Evolutionary conservation across 1,140 invertebrate genomes (phyloP), one percentile per base, ranked within the genome.

Genomic region (Pseudomyrmex sp.): DNA sequence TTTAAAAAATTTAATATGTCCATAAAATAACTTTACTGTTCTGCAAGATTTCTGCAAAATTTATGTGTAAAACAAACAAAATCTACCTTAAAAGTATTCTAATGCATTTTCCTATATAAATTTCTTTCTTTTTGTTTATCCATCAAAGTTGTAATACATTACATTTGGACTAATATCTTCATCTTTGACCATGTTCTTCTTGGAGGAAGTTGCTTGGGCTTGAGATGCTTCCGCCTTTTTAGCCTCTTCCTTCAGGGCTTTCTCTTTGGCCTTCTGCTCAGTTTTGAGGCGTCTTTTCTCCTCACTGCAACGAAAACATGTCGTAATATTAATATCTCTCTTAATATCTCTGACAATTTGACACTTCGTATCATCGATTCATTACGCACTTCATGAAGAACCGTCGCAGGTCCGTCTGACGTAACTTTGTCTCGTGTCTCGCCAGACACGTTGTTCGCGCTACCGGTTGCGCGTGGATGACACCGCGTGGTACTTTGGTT

Each of bases 91-190:
- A 35, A 5, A 5, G 5, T 35, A 35, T 35, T 35, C 35, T 35
- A 35, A 35, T 35, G 35, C 35, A 7, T 35, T 35, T 7, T 4
- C 7, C 46, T 23, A 18, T 5, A 44, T 77, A 56, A 77, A 56
- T 77, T 23, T 15, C 5, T 35, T 0, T 35, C 5, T 35, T 35
- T 35, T 35, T 35, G 4, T 46, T 2, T 56, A 56, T n/a, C 35
- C 18, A 5, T 15, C 7, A 56, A 35, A 9, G 35, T 9, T 65
- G 10, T 15, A 7, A 46, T n/a, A 46, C 83, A 35, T 93, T 94
- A 97, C 98, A 96, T 98, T 98, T 50, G 98, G 97, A 93, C 96
- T 98, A 85, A 99, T 98, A 88, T 99, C 97, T 90, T 97, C 98
- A 89, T 98, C 98, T 46, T 93, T 89, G 46, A 58, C 9, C 9